Evolutionary conservation across 2,888 invertebrate genomes (phyloP), one percentile per base, ranked within the genome.

Genomic region (Aricia artaxerxes): DNA sequence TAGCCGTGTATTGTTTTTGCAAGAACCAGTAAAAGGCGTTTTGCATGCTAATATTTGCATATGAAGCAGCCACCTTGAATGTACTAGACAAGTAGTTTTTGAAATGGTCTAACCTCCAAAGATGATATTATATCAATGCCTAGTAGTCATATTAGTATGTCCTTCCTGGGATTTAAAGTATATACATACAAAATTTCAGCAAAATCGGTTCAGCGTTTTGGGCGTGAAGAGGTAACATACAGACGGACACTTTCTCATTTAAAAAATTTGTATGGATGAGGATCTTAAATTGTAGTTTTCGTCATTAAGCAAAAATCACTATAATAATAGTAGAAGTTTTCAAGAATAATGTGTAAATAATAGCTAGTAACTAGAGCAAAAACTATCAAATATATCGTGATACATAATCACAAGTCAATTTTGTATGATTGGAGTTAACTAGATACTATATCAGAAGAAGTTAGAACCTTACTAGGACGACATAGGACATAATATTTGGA

Each of bases 31-130:
- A 57, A 76, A 75, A 76, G 84, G 85, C 86, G 87, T 87, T 80
- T 87, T 81, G 81, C 82, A 83, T 79, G 79, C 72, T 81, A 81
- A 79, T 82, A 80, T 78, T 90, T 92, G 91, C 90, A 88, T 91
- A 91, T 91, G 86, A 90, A 89, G 87, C 89, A 86, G 83, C 88
- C 81, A 85, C 90, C 91, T 90, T 90, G 89, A 82, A 81, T 49
- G 53, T 11, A 24, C 31, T 75, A 75, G 76, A 38, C 35, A 6
- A 76, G 13, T 53, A 13, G 13, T 24, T 57, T 35, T 13, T 57
- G 3, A 57, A 16, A 57, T 4, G 57, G 57, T 57, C 57, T 16
- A 57, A 16, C 57, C 61, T 61, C 4, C 57, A 57, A 16, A 57
- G 16, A 57, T 16, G 57, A 16, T 57, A 53, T 53, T 53, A 53